These are phyloP conservation scores for Molanna angustata DNA, from an alignment of 2,888 invertebrate genomes.

Conservation along the genomic window DNA sequence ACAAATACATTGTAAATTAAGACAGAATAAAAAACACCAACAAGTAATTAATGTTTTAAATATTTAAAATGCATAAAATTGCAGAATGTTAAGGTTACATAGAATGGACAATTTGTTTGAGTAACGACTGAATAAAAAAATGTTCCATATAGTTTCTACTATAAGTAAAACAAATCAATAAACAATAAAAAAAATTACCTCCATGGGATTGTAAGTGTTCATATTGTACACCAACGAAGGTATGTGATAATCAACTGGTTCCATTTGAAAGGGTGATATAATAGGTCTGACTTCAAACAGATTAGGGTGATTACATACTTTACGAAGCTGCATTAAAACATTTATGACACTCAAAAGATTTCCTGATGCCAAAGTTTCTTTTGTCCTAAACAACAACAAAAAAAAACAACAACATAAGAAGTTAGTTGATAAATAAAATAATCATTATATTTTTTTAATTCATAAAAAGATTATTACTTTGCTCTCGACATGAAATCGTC, in stretches of 20 bases:
- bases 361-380: conserved; percentile 88
- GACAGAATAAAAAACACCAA: no score
- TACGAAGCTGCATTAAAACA: conserved; percentile 94
- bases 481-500: conserved; percentile 99
- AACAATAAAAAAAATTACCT: conserved; percentile 50
- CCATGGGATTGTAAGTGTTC: conserved; percentile 70
- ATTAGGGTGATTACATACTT: conserved; percentile 98
- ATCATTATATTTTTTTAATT: not conserved
- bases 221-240: conserved; percentile 71
- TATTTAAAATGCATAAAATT: no score
- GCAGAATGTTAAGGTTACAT: no score
- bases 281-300: conserved; percentile 96
- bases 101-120: no score
- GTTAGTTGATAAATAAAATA: conserved; percentile 2
- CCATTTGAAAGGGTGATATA: conserved; percentile 88
- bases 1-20: no score
- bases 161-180: not conserved
- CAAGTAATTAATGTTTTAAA: no score
- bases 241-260: conserved; percentile 66
- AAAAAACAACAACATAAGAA: conserved; percentile 11
- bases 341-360: conserved; percentile 95
- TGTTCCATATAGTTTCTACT: no score
- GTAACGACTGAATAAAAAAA: no score
- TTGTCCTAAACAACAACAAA: conserved; percentile 64
- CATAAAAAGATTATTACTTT: conserved; percentile 61